Evolutionary conservation across 2,113 vertebrate species (phyloP), one percentile per base, ranked within the genome.

Genomic region (Vanacampus margaritifer): DNA sequence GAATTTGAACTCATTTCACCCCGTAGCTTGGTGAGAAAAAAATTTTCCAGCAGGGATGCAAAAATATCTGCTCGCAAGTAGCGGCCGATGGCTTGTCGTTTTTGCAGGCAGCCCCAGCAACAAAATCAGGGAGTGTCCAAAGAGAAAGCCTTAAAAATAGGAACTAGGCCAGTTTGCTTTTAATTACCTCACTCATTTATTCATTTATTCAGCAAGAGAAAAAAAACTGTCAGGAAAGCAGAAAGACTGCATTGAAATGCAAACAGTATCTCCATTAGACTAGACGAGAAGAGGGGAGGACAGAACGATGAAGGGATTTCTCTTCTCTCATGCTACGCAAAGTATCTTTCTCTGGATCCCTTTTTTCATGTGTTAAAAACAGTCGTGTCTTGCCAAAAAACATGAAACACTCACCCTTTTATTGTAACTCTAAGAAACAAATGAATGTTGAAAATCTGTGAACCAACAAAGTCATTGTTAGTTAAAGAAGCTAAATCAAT

Each of bases 161-260:
- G 72, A 92, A 87, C 75, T 90, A 83, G 87, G 90, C 83, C 87
- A 83, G 85, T 87, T 88, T 90, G 76, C 81, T 84, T 84, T 90
- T 91, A 91, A 92, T 91, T 91, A 90, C 75, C 66, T 50, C 43
- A 67, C 76, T 89, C 87, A 88, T 90, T 87, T 93, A 91, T 93
- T 91, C 86, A 91, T 90, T 87, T 90, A 92, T 91, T 89, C 91
- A 88, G 84, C 75, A 72, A 75, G 76, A 69, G 69, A 77, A 81
- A 78, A 79, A 67, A 7, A 64, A 60, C 74, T 79, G 75, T 85
- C 83, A 82, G 85, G 69, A 72, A 83, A 84, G 84, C 84, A 84
- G 78, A 71, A 79, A 68, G 45, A 28, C 77, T 21, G 72, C 86
- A 90, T 76, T 87, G 85, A 90, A 87, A 90, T 88, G 88, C 85